Evolutionary conservation across 2,888 invertebrate genomes (phyloP).

Genomic region (Agrypnus murinus): DNA sequence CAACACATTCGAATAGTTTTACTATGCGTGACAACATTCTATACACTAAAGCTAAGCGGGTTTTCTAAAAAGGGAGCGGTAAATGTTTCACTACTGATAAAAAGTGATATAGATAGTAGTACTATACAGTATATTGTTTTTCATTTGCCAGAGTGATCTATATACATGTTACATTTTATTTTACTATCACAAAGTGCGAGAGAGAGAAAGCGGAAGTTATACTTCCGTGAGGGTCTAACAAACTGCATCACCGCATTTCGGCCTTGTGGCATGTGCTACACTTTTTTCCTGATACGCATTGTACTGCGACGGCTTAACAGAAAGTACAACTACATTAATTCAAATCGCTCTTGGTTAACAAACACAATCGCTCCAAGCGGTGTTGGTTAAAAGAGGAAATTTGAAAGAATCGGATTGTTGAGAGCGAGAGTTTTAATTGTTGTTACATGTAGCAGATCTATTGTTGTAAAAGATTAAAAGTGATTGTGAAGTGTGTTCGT

Average conservation of each 20-base stretch:
- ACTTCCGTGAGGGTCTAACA: slow-evolving; percentile 48
- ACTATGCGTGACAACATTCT: slow-evolving; percentile 19
- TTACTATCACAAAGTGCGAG: slow-evolving; percentile 2
- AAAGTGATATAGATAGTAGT: slow-evolving; percentile 41
- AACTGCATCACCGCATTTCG: slow-evolving; percentile 39
- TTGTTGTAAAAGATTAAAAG: slow-evolving; percentile 9
- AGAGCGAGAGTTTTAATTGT: slow-evolving; percentile 28
- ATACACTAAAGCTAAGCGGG: slow-evolving; percentile 16
- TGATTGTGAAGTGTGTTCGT: neutral
- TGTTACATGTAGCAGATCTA: slow-evolving; percentile 1
- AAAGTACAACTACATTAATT: slow-evolving; percentile 28
- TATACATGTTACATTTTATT: slow-evolving; percentile 24
- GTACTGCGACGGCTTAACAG: slow-evolving; percentile 28
- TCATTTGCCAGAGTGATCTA: too few species aligned
- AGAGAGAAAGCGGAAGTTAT: slow-evolving; percentile 44
- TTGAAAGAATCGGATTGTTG: slow-evolving; percentile 17
- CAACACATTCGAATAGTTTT: too few species aligned
- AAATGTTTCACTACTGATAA: slow-evolving; percentile 16
- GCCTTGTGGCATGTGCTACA: slow-evolving; percentile 40
- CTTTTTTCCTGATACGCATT: slow-evolving; percentile 28
- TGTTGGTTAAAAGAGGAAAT: neutral
- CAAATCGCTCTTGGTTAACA: neutral
- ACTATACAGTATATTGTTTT: too few species aligned
- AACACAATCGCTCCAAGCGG: too few species aligned
- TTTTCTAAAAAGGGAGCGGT: slow-evolving; percentile 35